Evolutionary conservation across 2,797 vertebrate genomes (phyloP), one percentile per base, ranked within the genome.

Genomic region (Dendrocincla fuliginosa): DNA sequence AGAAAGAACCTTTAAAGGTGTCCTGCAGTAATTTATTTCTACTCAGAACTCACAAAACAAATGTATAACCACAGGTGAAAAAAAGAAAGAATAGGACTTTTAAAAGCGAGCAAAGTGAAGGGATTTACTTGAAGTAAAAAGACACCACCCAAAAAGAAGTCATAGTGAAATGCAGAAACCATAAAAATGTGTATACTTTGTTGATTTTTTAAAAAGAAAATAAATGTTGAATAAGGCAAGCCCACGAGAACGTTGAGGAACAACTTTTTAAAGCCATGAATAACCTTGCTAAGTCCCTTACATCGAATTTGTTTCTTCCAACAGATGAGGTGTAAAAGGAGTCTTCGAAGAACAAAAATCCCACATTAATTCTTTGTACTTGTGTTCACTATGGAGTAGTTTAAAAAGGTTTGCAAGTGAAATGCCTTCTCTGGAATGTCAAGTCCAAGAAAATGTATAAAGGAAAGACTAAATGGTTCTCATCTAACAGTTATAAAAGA

Each of bases 381-480:
- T 71, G n/a, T 64, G 20, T 68, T 92, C 82, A 55, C 46, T 59
- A 20, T 6, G 15, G 41, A 68, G 30, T 56, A 64, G 46, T 78
- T 87, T 50, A 30, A 74, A 89, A 91, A 78, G 28, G n/a, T 49
- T 80, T 89, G 65, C 17, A 60, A 91, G 52, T 60, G 42, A 89
- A 84, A 84, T 14, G 7, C 23, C 35, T 70, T 67, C 33, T 52
- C 39, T 56, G 41, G 47, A 92, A 76, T 63, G 77, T 63, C 60
- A 93, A 88, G 53, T 82, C 69, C 68, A 23, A 94, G 55, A 92
- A 92, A 91, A 81, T 9, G 17, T 60, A 14, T 13, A 86, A 49
- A 8, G 35, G 73, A 86, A 94, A 91, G 46, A 89, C 94, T 79
- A 92, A 96, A 70, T 25, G 32, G 15, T 63, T 95, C 47, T 28